These are phyloP conservation scores for Orthosia cruda DNA, from an alignment of 2,888 invertebrate species.

Conservation along the genomic window DNA sequence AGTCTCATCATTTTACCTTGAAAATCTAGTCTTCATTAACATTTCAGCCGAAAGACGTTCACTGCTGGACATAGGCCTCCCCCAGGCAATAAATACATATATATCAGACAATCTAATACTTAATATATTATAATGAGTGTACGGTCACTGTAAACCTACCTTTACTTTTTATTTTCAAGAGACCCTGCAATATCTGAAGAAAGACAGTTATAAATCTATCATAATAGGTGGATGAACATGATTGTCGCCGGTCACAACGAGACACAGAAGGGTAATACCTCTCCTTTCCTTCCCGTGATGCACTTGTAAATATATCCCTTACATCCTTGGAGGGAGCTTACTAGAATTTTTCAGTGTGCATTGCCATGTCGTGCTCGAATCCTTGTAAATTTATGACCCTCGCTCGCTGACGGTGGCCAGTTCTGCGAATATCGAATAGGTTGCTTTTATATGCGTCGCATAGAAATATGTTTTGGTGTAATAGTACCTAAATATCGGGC, in stretches of 20 bases:
- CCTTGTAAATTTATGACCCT: slow-evolving; percentile 89
- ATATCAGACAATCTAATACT: too few species aligned
- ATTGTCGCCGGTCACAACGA: slow-evolving; percentile 28
- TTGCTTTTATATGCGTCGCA: slow-evolving; percentile 80
- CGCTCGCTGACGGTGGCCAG: slow-evolving; percentile 82
- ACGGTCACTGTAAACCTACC: neutral
- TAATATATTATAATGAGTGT: too few species aligned
- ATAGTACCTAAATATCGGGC: slow-evolving; percentile 40
- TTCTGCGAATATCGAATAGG: slow-evolving; percentile 82
- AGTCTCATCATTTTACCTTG: too few species aligned
- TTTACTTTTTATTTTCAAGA: neutral
- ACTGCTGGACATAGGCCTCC: too few species aligned
- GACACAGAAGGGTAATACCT: slow-evolving; percentile 52
- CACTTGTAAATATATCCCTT: slow-evolving; percentile 69
- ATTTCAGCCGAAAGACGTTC: too few species aligned
- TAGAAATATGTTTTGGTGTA: slow-evolving; percentile 72
- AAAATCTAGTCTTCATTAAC: neutral
- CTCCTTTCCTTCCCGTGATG: slow-evolving; percentile 48
- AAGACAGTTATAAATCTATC: neutral
- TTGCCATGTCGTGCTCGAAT: slow-evolving; percentile 87
- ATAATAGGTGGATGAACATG: slow-evolving; percentile 26
- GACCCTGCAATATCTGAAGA: neutral
- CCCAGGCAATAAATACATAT: too few species aligned
- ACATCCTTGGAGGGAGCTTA: slow-evolving; percentile 76
- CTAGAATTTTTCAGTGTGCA: slow-evolving; percentile 88